A percentile compares a stretch with the other conserved stretches of the same genome.
These are phyloP conservation scores for Macrosiphum euphorbiae DNA, from an alignment of 2,888 invertebrate species.

Conservation along the genomic window DNA sequence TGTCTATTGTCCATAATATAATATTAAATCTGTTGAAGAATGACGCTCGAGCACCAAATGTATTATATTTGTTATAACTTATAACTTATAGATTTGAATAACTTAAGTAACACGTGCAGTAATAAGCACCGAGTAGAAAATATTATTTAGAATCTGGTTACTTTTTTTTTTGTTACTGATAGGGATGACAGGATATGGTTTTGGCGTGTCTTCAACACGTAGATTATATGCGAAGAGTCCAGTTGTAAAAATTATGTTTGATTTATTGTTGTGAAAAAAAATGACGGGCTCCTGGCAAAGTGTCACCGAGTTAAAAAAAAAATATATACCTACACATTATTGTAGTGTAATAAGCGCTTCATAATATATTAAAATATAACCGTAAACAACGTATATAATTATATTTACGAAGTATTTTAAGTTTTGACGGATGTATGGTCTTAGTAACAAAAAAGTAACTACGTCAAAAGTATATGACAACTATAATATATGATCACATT, in stretches of 20 bases:
- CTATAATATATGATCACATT: not conserved
- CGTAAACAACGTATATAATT: not conserved
- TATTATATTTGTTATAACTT: not conserved
- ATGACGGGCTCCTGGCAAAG: not conserved
- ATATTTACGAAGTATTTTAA: not conserved
- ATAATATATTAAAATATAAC: not conserved
- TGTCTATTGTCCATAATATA: not conserved
- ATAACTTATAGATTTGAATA: not conserved
- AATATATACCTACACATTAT: not conserved
- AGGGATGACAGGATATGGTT: not conserved
- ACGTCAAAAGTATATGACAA: not conserved
- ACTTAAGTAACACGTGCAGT: not conserved
- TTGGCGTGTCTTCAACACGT: not conserved
- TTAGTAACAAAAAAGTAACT: not conserved
- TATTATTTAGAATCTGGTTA: not conserved
- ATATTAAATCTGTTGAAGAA: not conserved
- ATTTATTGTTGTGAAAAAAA: not conserved
- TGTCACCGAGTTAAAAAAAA: not conserved
- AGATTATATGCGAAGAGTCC: not conserved
- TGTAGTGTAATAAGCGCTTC: not conserved
- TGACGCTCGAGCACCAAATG: not conserved
- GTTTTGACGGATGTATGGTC: not conserved
- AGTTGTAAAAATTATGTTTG: not conserved
- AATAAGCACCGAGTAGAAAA: not conserved
- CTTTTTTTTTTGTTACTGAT: not conserved